A percentile compares a stretch with the other conserved stretches of the same genome.
Evolutionary conservation across 2,888 invertebrate species (phyloP).

Genomic region (Pyrgus malvae): DNA sequence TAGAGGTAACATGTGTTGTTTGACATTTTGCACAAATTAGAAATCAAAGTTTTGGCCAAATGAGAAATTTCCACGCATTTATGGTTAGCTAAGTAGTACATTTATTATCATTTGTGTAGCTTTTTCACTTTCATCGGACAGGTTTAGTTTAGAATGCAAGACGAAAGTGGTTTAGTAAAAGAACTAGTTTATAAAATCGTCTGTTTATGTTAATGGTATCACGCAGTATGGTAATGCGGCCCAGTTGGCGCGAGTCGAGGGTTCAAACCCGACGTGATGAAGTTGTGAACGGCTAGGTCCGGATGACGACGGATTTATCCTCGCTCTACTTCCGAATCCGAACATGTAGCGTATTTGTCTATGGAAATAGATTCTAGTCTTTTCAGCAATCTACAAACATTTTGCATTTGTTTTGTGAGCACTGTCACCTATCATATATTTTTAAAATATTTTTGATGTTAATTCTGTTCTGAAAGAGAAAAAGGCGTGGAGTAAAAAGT

Average conservation of each 20-base stretch:
- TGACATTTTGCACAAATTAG: neutral
- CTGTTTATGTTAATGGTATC: slow-evolving; percentile 27
- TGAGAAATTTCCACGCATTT: neutral
- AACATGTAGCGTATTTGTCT: neutral
- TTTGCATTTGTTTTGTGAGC: no score
- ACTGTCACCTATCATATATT: no score
- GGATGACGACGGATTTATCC: slow-evolving; percentile 1
- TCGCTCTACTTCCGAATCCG: slow-evolving; percentile 11
- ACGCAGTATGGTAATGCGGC: slow-evolving; percentile 30
- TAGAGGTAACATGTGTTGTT: no score
- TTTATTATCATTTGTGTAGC: neutral
- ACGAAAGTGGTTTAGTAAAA: slow-evolving; percentile 31
- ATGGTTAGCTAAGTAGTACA: neutral
- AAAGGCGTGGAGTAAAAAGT: no score
- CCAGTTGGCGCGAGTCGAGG: slow-evolving; percentile 27
- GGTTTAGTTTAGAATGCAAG: slow-evolving; percentile 31
- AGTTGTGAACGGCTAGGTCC: neutral
- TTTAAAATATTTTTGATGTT: no score
- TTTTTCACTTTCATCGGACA: slow-evolving; percentile 15
- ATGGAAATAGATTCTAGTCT: neutral
- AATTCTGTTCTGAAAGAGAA: no score
- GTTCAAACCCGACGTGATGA: slow-evolving; percentile 17
- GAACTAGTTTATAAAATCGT: slow-evolving; percentile 28
- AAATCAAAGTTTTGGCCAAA: neutral
- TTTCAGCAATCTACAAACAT: no score